Conservation (phyloP, 2,797 vertebrate genomes). For the Platalea minor region DNA sequence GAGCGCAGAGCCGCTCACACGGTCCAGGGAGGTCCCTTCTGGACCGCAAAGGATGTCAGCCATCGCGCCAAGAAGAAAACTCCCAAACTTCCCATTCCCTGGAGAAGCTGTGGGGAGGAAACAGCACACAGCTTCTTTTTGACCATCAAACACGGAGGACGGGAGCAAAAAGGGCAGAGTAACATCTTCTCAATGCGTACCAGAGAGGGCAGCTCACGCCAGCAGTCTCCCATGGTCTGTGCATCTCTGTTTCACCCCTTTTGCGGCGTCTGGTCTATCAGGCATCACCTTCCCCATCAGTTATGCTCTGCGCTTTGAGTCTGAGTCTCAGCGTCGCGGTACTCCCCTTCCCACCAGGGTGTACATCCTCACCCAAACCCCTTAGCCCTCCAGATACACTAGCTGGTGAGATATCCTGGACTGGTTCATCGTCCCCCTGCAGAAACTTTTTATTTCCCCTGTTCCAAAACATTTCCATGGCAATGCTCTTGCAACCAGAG, state of each 20-base stretch:
- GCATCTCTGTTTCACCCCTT: background rate
- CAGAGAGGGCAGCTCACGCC: background rate
- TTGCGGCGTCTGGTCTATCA: background rate
- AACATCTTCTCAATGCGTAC: background rate
- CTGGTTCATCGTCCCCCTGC: background rate
- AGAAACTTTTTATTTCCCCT: background rate
- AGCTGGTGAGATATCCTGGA: background rate
- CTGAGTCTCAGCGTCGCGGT: background rate
- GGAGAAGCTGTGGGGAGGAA: background rate
- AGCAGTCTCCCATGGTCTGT: background rate
- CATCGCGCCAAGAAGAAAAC: background rate
- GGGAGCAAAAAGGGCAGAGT: background rate
- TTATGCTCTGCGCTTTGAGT: background rate
- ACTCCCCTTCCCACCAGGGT: background rate
- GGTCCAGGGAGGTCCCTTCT: background rate
- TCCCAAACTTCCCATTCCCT: background rate
- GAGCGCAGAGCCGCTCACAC: background rate
- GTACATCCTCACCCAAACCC: background rate
- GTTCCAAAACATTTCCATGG: background rate
- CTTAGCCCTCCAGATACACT: background rate
- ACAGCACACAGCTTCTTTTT: background rate
- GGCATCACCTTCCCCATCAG: background rate
- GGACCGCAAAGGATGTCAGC: background rate
- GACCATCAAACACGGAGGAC: background rate
- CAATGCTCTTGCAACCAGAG: background rate